Evolutionary conservation across 1,140 invertebrate genomes (phyloP), one percentile per base, ranked within the genome.

Genomic region (Papilio polytes): DNA sequence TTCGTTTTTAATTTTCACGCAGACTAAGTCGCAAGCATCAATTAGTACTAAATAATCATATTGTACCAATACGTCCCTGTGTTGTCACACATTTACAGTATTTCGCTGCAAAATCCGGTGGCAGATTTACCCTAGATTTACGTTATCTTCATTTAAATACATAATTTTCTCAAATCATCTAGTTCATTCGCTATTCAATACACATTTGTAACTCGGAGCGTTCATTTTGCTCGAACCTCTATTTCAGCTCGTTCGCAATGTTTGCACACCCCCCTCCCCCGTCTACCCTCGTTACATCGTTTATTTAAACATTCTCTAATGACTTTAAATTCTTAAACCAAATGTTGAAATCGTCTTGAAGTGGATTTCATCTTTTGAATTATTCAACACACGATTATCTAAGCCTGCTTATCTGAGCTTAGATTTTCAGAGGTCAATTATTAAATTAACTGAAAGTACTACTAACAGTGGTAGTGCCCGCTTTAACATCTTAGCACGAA

Each of bases 41-140:
- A 36, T 3, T 36, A 36, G 31, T 70, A 72, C 46, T 3, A 12
- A 15, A 20, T 56, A 79, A 3, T 15, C 48, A 73, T 53, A 22
- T 56, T 56, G 8, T 66, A 18, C 72, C 51, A 81, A 66, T 78
- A 1, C 80, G 74, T 13, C 74, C 46, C 80, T 70, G 63, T 70
- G 12, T 2, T 8, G 31, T 4, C 12, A 31, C 8, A 15, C 12
- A 15, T 31, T 18, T 20, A 59, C 20, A 66, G 3, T 26, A 66
- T 26, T 66, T 20, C 22, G 0, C 26, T 36, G 13, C 13, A 70
- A 31, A 12, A 15, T 70, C 76, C 80, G 81, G 59, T 44, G 82
- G 79, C 80, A 74, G 83, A 84, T 78, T 82, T 85, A 86, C 84
- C 85, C 83, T 81, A 86, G 70, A 83, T 85, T 81, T 78, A 41